A percentile compares a stretch with the other conserved stretches of the same genome.
Evolutionary conservation across 2,888 invertebrate genomes (phyloP).

Genomic region (Rosalia funebris): DNA sequence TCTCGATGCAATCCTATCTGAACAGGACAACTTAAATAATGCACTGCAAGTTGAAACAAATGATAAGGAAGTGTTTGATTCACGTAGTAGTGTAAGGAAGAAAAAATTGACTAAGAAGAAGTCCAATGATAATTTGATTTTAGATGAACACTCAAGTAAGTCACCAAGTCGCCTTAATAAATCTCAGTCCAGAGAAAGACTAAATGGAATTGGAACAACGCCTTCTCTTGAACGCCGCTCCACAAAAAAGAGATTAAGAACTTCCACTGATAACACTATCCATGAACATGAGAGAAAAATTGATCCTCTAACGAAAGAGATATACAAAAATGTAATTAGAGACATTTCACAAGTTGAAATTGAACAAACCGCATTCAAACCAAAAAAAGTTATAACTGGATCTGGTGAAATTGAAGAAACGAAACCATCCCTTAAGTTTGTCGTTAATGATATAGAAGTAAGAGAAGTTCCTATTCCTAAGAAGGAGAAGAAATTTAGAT

Average conservation of each 20-base stretch:
- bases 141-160: constrained; percentile 28
- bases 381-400: constrained; percentile 68
- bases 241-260: constrained; percentile 51
- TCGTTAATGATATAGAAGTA: constrained; percentile 69
- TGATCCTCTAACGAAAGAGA: constrained; percentile 13
- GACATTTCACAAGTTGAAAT: constrained; percentile 65
- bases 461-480: constrained; percentile 67
- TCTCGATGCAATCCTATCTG: constrained; percentile 64
- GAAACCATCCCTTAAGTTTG: constrained; percentile 66
- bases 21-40: constrained; percentile 39
- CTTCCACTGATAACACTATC: constrained; percentile 45
- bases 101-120: constrained; percentile 56
- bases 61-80: constrained; percentile 44
- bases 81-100: constrained; percentile 47
- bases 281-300: constrained; percentile 23
- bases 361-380: constrained; percentile 64
- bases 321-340: constrained; percentile 49
- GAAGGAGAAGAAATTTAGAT: constrained; percentile 57
- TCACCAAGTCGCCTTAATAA: constrained; percentile 2
- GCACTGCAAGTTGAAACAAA: constrained; percentile 38
- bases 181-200: constrained; percentile 20
- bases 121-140: constrained; percentile 48
- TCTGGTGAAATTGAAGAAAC: constrained; percentile 63
- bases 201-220: constrained; percentile 29
- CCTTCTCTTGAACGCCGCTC: constrained; percentile 44